Evolutionary conservation across 92 coral and sea anemone genomes (phyloP), one percentile per base, ranked within the genome.

Genomic region (Scolanthus callimorphus): DNA sequence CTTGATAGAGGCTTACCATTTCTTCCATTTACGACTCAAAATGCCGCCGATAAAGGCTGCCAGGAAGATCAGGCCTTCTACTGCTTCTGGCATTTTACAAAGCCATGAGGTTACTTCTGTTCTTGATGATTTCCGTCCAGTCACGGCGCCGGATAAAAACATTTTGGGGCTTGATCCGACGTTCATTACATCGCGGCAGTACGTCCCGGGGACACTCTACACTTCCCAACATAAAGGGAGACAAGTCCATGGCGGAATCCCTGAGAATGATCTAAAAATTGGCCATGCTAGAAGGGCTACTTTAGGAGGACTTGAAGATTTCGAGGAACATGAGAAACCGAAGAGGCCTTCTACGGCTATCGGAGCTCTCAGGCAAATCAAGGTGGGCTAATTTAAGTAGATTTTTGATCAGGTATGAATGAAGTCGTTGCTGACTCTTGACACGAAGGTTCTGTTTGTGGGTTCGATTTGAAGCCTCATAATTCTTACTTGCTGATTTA

Each of bases 221-320:
- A 80, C 95, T 15, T 77, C 94, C 20, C 80, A 80, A 69, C 62
- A 80, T 29, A 77, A 66, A 63, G 99, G 99, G 66, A 67, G 99
- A 28, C 99, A 94, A 57, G 96, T 94, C 47, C 95, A 88, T 60
- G 99, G 99, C 56, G 99, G 99, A 24, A 65, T 94, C 20, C 99
- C 99, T 6, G 94, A 88, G 44, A 78, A 74, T 57, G 92, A 88
- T 70, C 51, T 89, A 17, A 94, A 85, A 62, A 74, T 90, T 51
- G 49, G 56, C n/a, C 85, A 73, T 29, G 96, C 90, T 47, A 84
- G 99, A 68, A 80, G 99, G 59, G 99, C 96, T 12, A 88, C 99
- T 41, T 70, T 94, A 27, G 89, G 82, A 55, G 99, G 96, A 4
- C 55, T 84, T 38, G 96, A 87, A 52, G 90, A 87, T 64, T 66